Conservation (phyloP, 1,140 invertebrate species). For the Anoplophora glabripennis region DNA sequence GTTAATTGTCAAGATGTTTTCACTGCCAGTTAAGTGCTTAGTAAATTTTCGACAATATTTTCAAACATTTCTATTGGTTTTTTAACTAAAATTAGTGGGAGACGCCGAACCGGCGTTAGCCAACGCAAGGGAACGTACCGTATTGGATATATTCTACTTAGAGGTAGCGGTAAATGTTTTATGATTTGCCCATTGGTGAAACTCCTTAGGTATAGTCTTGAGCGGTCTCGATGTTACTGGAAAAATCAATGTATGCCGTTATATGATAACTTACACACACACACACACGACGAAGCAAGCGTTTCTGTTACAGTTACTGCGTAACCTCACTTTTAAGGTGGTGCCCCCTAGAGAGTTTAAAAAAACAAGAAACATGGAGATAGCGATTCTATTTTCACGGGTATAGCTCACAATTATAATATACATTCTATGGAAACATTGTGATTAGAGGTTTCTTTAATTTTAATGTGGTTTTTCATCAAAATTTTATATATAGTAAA, state of each 20-base stretch:
- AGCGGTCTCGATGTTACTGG: background rate
- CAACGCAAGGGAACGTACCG: too few relatives aligned
- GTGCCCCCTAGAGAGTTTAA: conserved; percentile 19
- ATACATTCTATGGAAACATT: conserved; percentile 27
- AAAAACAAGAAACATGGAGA: conserved; percentile 15
- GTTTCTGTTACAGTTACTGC: background rate
- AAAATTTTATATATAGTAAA: conserved; percentile 23
- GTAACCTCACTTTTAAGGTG: conserved; percentile 12
- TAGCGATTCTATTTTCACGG: conserved; percentile 22
- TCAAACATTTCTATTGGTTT: background rate
- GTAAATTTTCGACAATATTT: conserved; percentile 14
- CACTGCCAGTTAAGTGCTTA: conserved; percentile 17
- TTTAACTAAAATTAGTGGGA: too few relatives aligned
- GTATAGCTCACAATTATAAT: conserved; percentile 27
- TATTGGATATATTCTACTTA: too few relatives aligned
- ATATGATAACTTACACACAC: background rate
- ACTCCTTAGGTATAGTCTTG: background rate
- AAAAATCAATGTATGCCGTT: conserved; percentile 8
- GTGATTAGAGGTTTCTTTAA: conserved; percentile 27
- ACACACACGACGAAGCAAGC: too few relatives aligned
- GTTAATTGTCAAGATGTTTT: conserved; percentile 9
- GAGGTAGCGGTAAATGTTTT: too few relatives aligned
- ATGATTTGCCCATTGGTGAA: too few relatives aligned
- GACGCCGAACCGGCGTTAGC: too few relatives aligned
- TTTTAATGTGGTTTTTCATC: conserved; percentile 19